phyloP scores from a whole-genome alignment of 2,888 invertebrate genomes.

The Chouioia cunea region DNA sequence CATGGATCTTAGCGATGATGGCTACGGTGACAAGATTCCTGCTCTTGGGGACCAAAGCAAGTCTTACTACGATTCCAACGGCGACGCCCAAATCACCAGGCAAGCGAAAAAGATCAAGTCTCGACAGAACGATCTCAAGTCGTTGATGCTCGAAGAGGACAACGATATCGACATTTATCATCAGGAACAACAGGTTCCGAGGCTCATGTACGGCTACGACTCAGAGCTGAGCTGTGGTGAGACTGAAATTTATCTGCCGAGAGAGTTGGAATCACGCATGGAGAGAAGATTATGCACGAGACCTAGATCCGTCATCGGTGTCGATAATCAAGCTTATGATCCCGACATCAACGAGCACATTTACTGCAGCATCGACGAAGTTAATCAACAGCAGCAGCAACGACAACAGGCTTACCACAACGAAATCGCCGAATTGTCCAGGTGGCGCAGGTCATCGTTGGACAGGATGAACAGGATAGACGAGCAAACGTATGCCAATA shows the following conservation, averaged over 20 bases:
- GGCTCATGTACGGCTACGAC: constrained; percentile 71
- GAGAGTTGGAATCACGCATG: constrained; percentile 26
- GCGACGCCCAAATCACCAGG: constrained; percentile 55
- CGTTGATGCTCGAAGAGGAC: constrained; percentile 27
- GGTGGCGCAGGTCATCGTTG: constrained; percentile 43
- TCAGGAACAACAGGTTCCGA: constrained; percentile 29
- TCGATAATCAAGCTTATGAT: constrained; percentile 51
- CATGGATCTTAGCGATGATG: constrained; percentile 62
- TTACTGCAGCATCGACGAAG: constrained; percentile 74
- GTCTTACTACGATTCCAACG: constrained; percentile 65
- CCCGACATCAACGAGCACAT: constrained; percentile 59
- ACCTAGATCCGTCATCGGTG: constrained; percentile 12
- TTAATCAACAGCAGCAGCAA: constrained; percentile 50
- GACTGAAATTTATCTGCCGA: constrained; percentile 70
- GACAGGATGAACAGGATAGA: background rate
- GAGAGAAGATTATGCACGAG: too few species aligned
- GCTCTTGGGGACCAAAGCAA: constrained; percentile 65
- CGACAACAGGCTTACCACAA: constrained; percentile 46
- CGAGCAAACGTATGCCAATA: background rate
- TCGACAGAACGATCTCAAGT: constrained; percentile 42
- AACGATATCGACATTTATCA: constrained; percentile 8
- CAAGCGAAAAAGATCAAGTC: constrained; percentile 48
- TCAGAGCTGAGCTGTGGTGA: constrained; percentile 71
- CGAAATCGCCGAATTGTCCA: constrained; percentile 57
- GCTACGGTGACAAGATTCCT: constrained; percentile 64